Base-by-base conservation (phyloP, 2,888 invertebrate genomes). In the Parnassius orleans region DNA sequence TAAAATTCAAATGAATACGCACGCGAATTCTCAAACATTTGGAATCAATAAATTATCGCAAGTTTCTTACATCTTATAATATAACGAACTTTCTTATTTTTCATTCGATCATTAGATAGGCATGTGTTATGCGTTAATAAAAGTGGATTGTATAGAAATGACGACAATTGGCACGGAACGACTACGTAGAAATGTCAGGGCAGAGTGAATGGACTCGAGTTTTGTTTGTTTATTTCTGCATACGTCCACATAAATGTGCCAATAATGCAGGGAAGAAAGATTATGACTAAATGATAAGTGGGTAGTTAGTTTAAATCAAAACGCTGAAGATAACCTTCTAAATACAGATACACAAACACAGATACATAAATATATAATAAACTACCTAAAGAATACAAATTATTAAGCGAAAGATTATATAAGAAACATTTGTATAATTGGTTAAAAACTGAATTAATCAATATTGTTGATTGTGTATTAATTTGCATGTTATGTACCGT, bases 191-290 rank as follows among this genome's bases (percentile, higher is more conserved):
- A 90, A 90, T 90, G 90, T 89, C 90, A 90, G 82, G 79, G 73
- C 79, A 74, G 83, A 84, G 88, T 90, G 88, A 90, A 90, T 88
- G 89, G 89, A 87, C 88, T 84, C 81, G 73, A 81, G 78, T 81
- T 85, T 83, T 83, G 81, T 85, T 84, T 84, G 78, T 88, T 86
- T 86, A 84, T 86, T 84, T 80, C 72, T 81, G 77, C 78, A 81
- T 84, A 84, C 80, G 83, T 87, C 87, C 87, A 88, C 81, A 80
- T 87, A 76, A 82, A 82, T 80, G 84, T 89, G 90, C 88, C 87
- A 88, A 86, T 82, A 73, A 74, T 78, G 79, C 82, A 74, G 73
- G 78, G 78, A 78, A 77, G 76, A 78, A 73, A 77, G 79, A 82
- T 80, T 73, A 79, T 74, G 78, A 82, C 79, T 80, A 79, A 81